phyloP scores from a whole-genome alignment of 2,113 vertebrate species.

The Sander lucioperca region DNA sequence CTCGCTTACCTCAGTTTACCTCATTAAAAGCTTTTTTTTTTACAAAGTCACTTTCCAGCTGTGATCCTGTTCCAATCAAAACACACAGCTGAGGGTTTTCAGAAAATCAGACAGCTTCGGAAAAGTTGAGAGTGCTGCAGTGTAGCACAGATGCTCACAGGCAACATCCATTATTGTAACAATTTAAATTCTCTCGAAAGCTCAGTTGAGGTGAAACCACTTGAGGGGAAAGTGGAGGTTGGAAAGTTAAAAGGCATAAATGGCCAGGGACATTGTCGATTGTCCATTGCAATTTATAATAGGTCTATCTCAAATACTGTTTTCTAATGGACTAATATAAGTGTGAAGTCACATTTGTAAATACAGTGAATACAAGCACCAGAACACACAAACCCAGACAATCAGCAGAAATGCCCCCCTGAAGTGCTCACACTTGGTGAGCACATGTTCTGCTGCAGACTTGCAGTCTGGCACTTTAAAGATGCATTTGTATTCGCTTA shows the following conservation, averaged over 20 bases:
- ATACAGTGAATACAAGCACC: slow-evolving; percentile 7
- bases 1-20: slow-evolving; percentile 51
- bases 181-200: slow-evolving; percentile 42
- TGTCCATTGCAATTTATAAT: neutral
- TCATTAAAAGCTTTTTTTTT: slow-evolving; percentile 53
- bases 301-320: neutral
- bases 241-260: slow-evolving; percentile 39
- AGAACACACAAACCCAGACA: slow-evolving; percentile 6
- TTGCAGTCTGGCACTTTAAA: slow-evolving; percentile 34
- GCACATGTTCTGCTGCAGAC: slow-evolving; percentile 38
- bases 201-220: slow-evolving; percentile 37
- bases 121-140: slow-evolving; percentile 48
- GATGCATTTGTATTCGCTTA: slow-evolving; percentile 3
- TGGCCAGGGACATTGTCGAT: neutral
- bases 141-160: slow-evolving; percentile 36
- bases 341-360: neutral
- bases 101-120: slow-evolving; percentile 58
- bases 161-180: slow-evolving; percentile 29
- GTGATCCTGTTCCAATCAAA: slow-evolving; percentile 71
- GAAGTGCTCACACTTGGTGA: slow-evolving; percentile 11
- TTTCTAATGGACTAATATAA: neutral
- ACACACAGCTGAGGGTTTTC: slow-evolving; percentile 60
- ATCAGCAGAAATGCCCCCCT: slow-evolving; percentile 23
- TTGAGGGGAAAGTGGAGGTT: slow-evolving; percentile 24
- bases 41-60: slow-evolving; percentile 63